Percentiles rank a stretch among this genome's conserved stretches.
phyloP scores from a whole-genome alignment of 2,888 invertebrate genomes.

The Sthenelais limicola region DNA sequence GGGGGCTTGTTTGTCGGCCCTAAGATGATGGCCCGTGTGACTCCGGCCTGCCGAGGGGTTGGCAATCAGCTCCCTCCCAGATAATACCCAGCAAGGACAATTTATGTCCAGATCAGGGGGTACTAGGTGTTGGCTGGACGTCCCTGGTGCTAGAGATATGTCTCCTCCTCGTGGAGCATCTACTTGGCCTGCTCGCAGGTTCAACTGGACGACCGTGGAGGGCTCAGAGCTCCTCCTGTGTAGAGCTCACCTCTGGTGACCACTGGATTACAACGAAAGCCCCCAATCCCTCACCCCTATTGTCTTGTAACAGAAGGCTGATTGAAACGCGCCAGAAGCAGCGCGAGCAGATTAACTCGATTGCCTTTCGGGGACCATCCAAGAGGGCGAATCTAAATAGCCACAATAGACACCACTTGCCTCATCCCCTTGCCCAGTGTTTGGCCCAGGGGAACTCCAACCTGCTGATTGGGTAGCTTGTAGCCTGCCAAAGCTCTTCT shows the following conservation, averaged over 20 bases:
- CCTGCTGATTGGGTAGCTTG: constrained; percentile 25
- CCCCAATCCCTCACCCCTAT: constrained; percentile 33
- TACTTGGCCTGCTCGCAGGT: too few species aligned
- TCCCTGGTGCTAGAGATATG: too few species aligned
- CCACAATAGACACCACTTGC: neutral
- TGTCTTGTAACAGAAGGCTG: constrained; percentile 37
- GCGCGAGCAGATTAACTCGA: constrained; percentile 26
- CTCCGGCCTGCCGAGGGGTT: too few species aligned
- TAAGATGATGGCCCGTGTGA: too few species aligned
- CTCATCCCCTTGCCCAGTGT: neutral
- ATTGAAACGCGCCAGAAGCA: constrained; percentile 26
- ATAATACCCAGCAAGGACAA: too few species aligned
- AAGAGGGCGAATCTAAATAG: constrained; percentile 4
- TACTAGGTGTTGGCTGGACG: too few species aligned
- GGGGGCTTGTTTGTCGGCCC: too few species aligned
- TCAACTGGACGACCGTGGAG: neutral
- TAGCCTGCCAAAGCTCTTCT: constrained; percentile 15
- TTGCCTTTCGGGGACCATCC: constrained; percentile 5
- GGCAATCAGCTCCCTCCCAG: too few species aligned
- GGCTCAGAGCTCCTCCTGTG: neutral
- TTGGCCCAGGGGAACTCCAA: neutral
- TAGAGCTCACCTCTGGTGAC: neutral
- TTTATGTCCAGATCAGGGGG: too few species aligned
- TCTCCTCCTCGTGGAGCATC: too few species aligned
- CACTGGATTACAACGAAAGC: constrained; percentile 5